Evolutionary conservation across 2,797 vertebrate genomes (phyloP).

Genomic region (Danio jaintianensis): DNA sequence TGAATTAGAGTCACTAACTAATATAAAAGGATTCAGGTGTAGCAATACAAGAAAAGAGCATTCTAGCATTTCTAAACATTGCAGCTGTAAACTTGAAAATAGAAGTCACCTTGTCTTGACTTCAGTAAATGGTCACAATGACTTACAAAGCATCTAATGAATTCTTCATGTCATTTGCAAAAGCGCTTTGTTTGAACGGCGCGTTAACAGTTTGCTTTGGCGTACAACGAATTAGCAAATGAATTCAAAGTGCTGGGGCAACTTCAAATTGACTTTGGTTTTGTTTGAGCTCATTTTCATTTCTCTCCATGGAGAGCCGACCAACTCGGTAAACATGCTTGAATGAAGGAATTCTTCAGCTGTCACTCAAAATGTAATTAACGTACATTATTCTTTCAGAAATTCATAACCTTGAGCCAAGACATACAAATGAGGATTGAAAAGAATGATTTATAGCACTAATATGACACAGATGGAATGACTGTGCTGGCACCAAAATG

Average conservation of each 20-base stretch:
- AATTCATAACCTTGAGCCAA: conserved; percentile 64
- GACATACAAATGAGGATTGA: conserved; percentile 66
- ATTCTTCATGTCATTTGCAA: conserved; percentile 67
- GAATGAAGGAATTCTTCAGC: conserved; percentile 62
- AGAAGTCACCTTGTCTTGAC: conserved; percentile 16
- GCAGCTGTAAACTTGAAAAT: conserved; percentile 1
- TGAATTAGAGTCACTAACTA: neutral
- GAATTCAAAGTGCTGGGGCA: conserved; percentile 64
- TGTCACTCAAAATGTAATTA: conserved; percentile 68
- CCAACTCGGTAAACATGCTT: conserved; percentile 69
- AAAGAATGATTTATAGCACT: conserved; percentile 64
- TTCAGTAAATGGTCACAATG: neutral
- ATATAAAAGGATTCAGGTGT: neutral
- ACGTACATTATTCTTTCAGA: conserved; percentile 62
- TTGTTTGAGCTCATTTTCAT: conserved; percentile 69
- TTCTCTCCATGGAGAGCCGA: conserved; percentile 66
- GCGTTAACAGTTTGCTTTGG: conserved; percentile 66
- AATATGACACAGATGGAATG: conserved; percentile 62
- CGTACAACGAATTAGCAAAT: conserved; percentile 61
- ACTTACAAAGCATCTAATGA: conserved; percentile 23
- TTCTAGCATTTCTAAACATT: neutral
- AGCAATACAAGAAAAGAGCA: neutral
- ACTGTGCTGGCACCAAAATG: conserved; percentile 43
- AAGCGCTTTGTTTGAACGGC: conserved; percentile 67
- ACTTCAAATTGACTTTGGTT: conserved; percentile 73